phyloP scores from a whole-genome alignment of 2,888 invertebrate species.

The Punctoribates punctum region DNA sequence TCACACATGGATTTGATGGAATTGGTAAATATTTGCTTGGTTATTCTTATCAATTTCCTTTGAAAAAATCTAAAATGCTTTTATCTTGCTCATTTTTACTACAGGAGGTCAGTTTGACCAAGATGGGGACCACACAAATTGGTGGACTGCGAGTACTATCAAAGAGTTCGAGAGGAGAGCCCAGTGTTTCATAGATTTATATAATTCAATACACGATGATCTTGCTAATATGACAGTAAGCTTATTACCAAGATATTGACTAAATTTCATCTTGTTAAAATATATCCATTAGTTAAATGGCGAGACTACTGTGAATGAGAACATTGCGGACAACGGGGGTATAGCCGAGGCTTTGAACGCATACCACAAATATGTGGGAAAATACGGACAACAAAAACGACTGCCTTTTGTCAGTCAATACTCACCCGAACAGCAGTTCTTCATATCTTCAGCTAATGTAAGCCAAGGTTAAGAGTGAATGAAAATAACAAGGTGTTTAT shows the following conservation, averaged over 20 bases:
- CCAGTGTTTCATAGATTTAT: too few relatives aligned
- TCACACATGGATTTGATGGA: conserved; percentile 86
- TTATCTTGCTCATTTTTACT: too few relatives aligned
- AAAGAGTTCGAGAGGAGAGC: too few relatives aligned
- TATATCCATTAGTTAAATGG: conserved; percentile 63
- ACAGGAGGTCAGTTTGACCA: too few relatives aligned
- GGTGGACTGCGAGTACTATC: too few relatives aligned
- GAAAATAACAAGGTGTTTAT: background rate
- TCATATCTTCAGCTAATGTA: conserved; percentile 75
- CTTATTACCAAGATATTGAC: too few relatives aligned
- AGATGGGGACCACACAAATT: too few relatives aligned
- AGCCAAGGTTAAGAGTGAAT: conserved; percentile 51
- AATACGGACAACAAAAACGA: background rate
- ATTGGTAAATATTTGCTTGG: conserved; percentile 56
- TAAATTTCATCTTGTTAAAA: too few relatives aligned
- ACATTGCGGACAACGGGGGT: conserved; percentile 88
- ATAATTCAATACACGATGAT: too few relatives aligned
- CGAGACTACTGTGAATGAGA: conserved; percentile 75
- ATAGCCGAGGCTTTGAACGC: conserved; percentile 67
- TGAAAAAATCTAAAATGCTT: too few relatives aligned
- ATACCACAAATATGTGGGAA: conserved; percentile 57
- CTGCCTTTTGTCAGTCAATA: conserved; percentile 20
- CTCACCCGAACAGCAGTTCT: conserved; percentile 58
- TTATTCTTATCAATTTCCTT: too few relatives aligned
- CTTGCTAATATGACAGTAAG: too few relatives aligned